Percentiles rank a stretch among this genome's conserved stretches.
These are phyloP conservation scores for Gila orcuttii DNA, from an alignment of 2,113 vertebrate species.

Conservation along the genomic window DNA sequence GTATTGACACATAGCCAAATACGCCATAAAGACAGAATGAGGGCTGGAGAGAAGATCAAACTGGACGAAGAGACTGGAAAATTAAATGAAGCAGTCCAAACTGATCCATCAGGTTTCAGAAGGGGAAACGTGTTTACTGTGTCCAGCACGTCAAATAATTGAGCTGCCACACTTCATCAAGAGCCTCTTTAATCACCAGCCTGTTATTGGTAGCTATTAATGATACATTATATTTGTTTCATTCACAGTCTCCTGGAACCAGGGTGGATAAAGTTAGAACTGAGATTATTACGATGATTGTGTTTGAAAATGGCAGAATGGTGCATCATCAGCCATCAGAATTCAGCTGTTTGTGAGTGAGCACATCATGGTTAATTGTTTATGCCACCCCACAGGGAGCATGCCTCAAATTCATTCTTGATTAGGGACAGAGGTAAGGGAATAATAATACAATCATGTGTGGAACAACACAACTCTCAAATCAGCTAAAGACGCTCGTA, in stretches of 20 bases:
- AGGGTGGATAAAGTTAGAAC: slow-evolving; percentile 11
- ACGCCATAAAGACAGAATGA: slow-evolving; percentile 22
- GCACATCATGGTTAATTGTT: not conserved
- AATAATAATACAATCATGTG: not conserved
- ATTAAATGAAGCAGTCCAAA: slow-evolving; percentile 52
- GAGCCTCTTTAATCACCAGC: slow-evolving; percentile 51
- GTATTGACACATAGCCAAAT: not conserved
- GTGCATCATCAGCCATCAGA: not conserved
- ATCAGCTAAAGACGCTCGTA: not conserved
- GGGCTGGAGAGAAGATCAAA: slow-evolving; percentile 21
- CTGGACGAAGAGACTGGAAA: slow-evolving; percentile 17
- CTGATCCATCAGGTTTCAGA: slow-evolving; percentile 29
- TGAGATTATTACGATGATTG: slow-evolving; percentile 24
- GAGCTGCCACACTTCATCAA: slow-evolving; percentile 58
- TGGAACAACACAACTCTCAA: not conserved
- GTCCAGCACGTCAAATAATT: slow-evolving; percentile 45
- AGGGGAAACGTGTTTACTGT: slow-evolving; percentile 40
- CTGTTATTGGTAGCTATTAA: slow-evolving; percentile 47
- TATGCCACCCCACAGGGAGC: not conserved
- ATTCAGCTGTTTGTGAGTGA: not conserved
- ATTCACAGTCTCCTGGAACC: not conserved
- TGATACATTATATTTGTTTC: slow-evolving; percentile 38
- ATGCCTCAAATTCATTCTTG: not conserved
- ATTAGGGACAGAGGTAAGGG: not conserved
- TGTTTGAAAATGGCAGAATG: slow-evolving; percentile 16